A percentile compares a stretch with the other conserved stretches of the same genome.
phyloP scores from a whole-genome alignment of 2,888 invertebrate genomes.

The Pammene fasciana region DNA sequence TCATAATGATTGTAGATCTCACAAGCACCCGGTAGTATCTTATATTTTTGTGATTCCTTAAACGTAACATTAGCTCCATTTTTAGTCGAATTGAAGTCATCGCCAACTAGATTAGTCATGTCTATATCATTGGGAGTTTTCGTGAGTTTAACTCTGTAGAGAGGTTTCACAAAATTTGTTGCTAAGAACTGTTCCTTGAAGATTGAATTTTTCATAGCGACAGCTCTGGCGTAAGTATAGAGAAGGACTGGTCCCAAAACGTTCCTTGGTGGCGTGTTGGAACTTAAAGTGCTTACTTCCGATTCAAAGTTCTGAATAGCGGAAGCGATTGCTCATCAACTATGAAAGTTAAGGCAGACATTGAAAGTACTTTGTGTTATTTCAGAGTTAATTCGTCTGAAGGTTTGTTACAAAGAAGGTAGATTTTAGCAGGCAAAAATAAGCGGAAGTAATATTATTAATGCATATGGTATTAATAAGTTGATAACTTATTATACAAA shows the following conservation, averaged over 20 bases:
- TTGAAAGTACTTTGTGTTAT: conserved; percentile 15
- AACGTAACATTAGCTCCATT: conserved; percentile 43
- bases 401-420: too few species aligned
- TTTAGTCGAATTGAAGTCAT: conserved; percentile 50
- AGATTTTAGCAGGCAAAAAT: too few species aligned
- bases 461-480: too few species aligned
- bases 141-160: conserved; percentile 55
- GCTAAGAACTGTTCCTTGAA: conserved; percentile 62
- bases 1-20: conserved; percentile 46
- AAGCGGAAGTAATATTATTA: too few species aligned
- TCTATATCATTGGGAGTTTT: conserved; percentile 57
- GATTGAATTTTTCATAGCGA: conserved; percentile 52
- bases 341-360: conserved; percentile 48
- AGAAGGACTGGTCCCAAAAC: conserved; percentile 52
- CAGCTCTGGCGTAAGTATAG: conserved; percentile 48
- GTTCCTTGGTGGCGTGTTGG: conserved; percentile 55
- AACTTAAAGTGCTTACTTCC: conserved; percentile 56
- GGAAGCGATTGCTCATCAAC: conserved; percentile 57
- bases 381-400: not conserved
- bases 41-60: conserved; percentile 44
- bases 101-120: conserved; percentile 65
- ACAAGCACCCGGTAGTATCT: conserved; percentile 54
- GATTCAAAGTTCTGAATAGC: conserved; percentile 50
- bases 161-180: conserved; percentile 66
- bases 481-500: too few species aligned